Conservation (phyloP, 2,888 invertebrate genomes). For the Athetis lepigone region DNA sequence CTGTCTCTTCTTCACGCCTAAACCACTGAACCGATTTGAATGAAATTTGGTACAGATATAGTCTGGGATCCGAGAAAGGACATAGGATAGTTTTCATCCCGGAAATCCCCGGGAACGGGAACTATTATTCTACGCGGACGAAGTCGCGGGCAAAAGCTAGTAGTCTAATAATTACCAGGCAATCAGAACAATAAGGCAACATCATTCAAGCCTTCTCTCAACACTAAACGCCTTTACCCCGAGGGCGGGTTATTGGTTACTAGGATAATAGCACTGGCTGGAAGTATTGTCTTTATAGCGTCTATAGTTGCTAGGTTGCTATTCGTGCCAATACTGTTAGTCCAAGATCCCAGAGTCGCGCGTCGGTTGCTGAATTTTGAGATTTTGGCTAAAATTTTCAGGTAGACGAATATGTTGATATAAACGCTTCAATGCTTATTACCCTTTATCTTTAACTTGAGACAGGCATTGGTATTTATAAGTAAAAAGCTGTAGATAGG, state of each 20-base stretch:
- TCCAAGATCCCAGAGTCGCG: not conserved
- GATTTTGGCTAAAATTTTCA: not conserved
- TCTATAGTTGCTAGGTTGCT: slow-evolving; percentile 7
- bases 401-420: not conserved
- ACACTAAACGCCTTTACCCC: slow-evolving; percentile 29
- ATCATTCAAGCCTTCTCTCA: slow-evolving; percentile 18
- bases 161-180: slow-evolving; percentile 29
- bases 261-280: slow-evolving; percentile 24
- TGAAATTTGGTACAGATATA: no score
- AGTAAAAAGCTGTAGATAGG: no score
- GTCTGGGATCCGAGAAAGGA: no score
- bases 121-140: no score
- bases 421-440: not conserved
- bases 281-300: slow-evolving; percentile 29
- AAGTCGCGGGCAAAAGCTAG: no score
- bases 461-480: no score
- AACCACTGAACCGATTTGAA: no score
- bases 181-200: slow-evolving; percentile 45
- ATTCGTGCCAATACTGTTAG: not conserved
- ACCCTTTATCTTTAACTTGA: no score
- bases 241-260: slow-evolving; percentile 27
- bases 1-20: no score
- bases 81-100: no score
- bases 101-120: no score
- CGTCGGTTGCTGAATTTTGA: not conserved